These are phyloP conservation scores for Acleris emargana DNA, from an alignment of 2,888 invertebrate species.

Conservation along the genomic window DNA sequence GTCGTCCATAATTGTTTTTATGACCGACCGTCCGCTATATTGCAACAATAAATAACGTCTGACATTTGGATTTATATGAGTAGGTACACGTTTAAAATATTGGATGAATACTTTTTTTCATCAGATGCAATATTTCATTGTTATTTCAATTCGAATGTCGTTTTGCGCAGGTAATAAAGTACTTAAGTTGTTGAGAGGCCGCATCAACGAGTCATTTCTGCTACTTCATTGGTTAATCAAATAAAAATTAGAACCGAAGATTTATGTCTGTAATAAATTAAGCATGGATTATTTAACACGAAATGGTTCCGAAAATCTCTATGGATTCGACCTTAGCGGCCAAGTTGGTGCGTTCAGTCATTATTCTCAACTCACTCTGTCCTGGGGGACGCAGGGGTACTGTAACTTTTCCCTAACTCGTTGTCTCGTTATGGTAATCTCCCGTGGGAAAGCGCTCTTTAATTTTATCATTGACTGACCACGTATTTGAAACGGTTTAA, in stretches of 20 bases:
- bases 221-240: neutral
- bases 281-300: constrained; percentile 21
- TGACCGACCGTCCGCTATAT: constrained; percentile 34
- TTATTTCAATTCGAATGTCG: constrained; percentile 14
- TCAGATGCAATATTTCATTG: constrained; percentile 26
- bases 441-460: constrained; percentile 52
- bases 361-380: constrained; percentile 56
- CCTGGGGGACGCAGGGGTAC: constrained; percentile 52
- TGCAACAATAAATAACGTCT: constrained; percentile 33
- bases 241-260: constrained; percentile 7
- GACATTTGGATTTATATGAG: constrained; percentile 40
- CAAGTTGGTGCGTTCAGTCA: constrained; percentile 58
- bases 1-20: constrained; percentile 35
- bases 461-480: constrained; percentile 51
- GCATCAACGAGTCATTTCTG: constrained; percentile 5
- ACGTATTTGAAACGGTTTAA: constrained; percentile 14
- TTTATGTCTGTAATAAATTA: constrained; percentile 23
- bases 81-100: constrained; percentile 39
- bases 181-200: neutral
- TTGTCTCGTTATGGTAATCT: constrained; percentile 64
- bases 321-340: constrained; percentile 46
- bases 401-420: constrained; percentile 63
- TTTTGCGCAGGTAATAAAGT: constrained; percentile 6
- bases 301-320: constrained; percentile 32
- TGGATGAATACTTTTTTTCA: constrained; percentile 39